A percentile compares a stretch with the other conserved stretches of the same genome.
phyloP scores from a whole-genome alignment of 2,113 vertebrate genomes.

The Hippocampus mohnikei region DNA sequence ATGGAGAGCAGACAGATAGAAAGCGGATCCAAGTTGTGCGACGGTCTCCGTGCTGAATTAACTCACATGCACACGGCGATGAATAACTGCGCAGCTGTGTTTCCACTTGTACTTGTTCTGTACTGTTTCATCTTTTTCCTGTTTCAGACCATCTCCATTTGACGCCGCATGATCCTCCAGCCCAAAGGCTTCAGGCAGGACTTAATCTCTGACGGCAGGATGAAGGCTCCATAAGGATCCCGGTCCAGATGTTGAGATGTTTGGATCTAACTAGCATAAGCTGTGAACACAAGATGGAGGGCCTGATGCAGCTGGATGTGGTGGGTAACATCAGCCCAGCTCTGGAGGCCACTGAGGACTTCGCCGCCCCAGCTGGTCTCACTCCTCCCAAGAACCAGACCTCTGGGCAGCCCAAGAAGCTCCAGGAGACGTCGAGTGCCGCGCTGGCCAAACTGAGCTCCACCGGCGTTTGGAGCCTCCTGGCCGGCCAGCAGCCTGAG shows the following conservation, averaged over 20 bases:
- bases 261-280: conserved; percentile 24
- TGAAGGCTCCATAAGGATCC: background rate
- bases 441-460: conserved; percentile 71
- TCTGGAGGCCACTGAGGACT: conserved; percentile 94
- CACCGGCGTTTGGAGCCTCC: conserved; percentile 80
- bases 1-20: conserved; percentile 32
- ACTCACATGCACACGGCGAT: background rate
- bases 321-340: conserved; percentile 95
- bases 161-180: conserved; percentile 14
- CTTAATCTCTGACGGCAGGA: background rate
- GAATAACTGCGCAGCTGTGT: background rate
- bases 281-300: conserved; percentile 42
- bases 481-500: conserved; percentile 77
- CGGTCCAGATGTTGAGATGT: background rate
- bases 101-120: conserved; percentile 29
- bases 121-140: conserved; percentile 34
- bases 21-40: background rate
- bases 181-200: background rate
- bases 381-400: conserved; percentile 13
- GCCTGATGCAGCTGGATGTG: conserved; percentile 86
- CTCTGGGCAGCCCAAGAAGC: conserved; percentile 46
- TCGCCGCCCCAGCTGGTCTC: conserved; percentile 60
- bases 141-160: conserved; percentile 11
- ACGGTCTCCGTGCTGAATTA: background rate
- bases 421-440: conserved; percentile 74